These are phyloP conservation scores for Mastomys coucha DNA, from an alignment of 2,113 vertebrate species.

Conservation along the genomic window DNA sequence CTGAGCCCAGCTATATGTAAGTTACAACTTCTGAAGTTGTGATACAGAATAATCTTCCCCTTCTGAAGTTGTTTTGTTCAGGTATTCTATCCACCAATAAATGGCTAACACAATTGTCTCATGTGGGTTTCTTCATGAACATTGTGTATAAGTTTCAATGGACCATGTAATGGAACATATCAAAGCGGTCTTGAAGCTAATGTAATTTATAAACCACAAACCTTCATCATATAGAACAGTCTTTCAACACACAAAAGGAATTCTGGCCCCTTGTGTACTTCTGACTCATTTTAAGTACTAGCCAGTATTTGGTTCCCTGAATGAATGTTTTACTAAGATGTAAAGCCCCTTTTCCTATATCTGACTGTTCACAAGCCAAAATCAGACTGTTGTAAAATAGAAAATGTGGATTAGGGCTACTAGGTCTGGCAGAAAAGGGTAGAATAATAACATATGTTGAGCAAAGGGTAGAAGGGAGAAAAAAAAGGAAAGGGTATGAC, in stretches of 20 bases:
- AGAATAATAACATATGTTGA: constrained; percentile 12
- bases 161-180: background rate
- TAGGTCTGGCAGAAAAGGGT: background rate
- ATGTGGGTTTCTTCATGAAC: background rate
- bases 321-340: background rate
- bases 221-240: background rate
- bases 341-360: background rate
- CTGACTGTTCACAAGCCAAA: background rate
- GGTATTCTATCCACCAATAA: background rate
- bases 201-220: constrained; percentile 44
- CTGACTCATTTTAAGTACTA: constrained; percentile 10
- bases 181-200: constrained; percentile 37
- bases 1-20: background rate
- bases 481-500: background rate
- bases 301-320: background rate
- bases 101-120: background rate
- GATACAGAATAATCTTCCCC: background rate
- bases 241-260: constrained; percentile 50
- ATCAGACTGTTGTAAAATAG: background rate
- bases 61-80: background rate
- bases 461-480: background rate
- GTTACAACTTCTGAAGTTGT: background rate
- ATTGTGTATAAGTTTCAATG: constrained; percentile 21
- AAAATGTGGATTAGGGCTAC: background rate
- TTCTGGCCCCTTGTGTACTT: background rate